Conservation (phyloP, 2,797 vertebrate genomes). For the Sebastes itinus region DNA sequence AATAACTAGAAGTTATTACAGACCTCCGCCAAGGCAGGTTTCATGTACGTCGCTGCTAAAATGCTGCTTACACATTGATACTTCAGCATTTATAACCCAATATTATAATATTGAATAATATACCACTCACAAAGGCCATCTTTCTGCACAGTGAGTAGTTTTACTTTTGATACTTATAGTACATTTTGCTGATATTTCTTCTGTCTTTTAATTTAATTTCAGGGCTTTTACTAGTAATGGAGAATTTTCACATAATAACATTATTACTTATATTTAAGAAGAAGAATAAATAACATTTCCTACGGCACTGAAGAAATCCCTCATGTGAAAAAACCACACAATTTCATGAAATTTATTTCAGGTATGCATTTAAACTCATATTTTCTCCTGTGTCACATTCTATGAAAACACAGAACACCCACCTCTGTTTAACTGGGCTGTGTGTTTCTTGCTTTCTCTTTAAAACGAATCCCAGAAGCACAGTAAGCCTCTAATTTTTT, state of each 20-base stretch:
- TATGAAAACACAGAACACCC: not conserved
- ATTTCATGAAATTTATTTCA: conserved; percentile 1
- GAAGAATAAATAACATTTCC: not conserved
- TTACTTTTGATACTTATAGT: not conserved
- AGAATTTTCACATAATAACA: not conserved
- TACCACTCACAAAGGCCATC: not conserved
- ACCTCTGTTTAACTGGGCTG: not conserved
- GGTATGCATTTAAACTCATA: conserved; percentile 3
- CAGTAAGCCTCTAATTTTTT: conserved; percentile 23
- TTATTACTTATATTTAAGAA: not conserved
- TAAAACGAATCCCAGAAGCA: conserved; percentile 22
- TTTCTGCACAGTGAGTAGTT: not conserved
- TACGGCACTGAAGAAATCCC: not conserved
- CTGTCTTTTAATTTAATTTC: not conserved
- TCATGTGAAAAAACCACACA: not conserved
- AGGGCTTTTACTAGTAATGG: not conserved
- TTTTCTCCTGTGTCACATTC: not conserved
- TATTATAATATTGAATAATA: not conserved
- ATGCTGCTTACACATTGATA: not conserved
- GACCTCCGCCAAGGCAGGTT: too few species aligned
- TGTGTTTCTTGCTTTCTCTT: conserved; percentile 9
- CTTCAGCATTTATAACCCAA: not conserved
- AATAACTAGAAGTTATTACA: too few species aligned
- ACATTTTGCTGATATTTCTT: not conserved
- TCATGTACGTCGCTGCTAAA: not conserved